Evolutionary conservation across 2,113 vertebrate species (phyloP).

Genomic region (Azemiops feae): DNA sequence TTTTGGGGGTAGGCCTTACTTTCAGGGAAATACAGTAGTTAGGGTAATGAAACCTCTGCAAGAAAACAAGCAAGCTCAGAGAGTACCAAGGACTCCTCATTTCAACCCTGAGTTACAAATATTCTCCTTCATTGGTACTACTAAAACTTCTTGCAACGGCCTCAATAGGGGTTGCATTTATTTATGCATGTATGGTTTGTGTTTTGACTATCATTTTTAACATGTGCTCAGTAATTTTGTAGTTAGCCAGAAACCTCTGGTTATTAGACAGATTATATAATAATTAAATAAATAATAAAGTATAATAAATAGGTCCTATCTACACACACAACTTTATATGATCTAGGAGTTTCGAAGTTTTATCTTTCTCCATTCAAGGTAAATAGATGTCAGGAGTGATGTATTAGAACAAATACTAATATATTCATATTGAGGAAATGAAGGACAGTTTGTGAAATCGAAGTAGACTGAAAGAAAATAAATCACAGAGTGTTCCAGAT

Average conservation of each 20-base stretch:
- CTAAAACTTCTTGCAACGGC: background rate
- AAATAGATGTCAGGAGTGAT: constrained; percentile 60
- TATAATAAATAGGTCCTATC: background rate
- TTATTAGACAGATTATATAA: background rate
- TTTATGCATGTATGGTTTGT: background rate
- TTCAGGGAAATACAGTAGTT: no score
- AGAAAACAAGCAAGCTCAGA: no score
- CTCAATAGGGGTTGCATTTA: background rate
- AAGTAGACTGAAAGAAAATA: constrained; percentile 54
- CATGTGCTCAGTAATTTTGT: background rate
- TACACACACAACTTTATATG: background rate
- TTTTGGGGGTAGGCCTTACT: no score
- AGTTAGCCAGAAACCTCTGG: background rate
- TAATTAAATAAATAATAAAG: background rate
- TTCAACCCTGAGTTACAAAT: no score
- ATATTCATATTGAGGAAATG: constrained; percentile 46
- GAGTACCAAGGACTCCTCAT: no score
- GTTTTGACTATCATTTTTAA: background rate
- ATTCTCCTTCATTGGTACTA: background rate
- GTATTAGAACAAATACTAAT: constrained; percentile 54
- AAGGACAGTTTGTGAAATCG: constrained; percentile 57
- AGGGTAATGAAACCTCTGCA: no score
- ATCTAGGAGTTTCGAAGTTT: background rate
- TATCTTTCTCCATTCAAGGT: constrained; percentile 41
- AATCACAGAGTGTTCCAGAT: constrained; percentile 52